These are phyloP conservation scores for Cataglyphis albicans DNA, from an alignment of 2,888 invertebrate genomes.

Conservation along the genomic window DNA sequence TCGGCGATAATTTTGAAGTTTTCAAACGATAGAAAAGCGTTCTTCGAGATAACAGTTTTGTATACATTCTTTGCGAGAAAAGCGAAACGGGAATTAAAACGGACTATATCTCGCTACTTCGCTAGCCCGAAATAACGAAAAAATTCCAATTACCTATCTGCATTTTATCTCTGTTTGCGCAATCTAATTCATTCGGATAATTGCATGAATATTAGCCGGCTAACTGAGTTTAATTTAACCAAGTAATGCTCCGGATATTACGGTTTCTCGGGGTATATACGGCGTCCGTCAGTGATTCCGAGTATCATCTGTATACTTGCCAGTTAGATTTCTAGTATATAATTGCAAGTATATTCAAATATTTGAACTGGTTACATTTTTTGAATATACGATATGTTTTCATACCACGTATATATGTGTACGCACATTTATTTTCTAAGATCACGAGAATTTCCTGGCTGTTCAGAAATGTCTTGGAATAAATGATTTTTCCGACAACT, in stretches of 20 bases:
- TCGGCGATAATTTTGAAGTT: not conserved
- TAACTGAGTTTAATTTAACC: constrained; percentile 43
- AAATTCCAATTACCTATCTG: constrained; percentile 34
- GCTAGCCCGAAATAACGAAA: constrained; percentile 3
- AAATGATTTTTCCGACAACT: not conserved
- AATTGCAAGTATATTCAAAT: not conserved
- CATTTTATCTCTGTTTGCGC: constrained; percentile 37
- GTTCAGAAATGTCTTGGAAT: not conserved
- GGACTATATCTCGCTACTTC: not conserved
- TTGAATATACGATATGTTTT: not conserved
- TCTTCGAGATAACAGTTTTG: not conserved
- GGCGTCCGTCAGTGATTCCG: constrained; percentile 25
- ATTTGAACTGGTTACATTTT: not conserved
- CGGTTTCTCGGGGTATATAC: constrained; percentile 15
- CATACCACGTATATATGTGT: not conserved
- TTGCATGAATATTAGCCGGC: constrained; percentile 48
- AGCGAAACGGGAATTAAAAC: not conserved
- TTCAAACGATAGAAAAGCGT: not conserved
- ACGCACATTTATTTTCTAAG: not conserved
- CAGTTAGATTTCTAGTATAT: not conserved
- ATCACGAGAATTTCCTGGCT: not conserved
- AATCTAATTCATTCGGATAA: constrained; percentile 48
- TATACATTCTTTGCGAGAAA: not conserved
- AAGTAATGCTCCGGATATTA: constrained; percentile 47
- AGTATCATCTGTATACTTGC: not conserved